phyloP scores from a whole-genome alignment of 2,888 invertebrate species.

The Tillus elongatus region DNA sequence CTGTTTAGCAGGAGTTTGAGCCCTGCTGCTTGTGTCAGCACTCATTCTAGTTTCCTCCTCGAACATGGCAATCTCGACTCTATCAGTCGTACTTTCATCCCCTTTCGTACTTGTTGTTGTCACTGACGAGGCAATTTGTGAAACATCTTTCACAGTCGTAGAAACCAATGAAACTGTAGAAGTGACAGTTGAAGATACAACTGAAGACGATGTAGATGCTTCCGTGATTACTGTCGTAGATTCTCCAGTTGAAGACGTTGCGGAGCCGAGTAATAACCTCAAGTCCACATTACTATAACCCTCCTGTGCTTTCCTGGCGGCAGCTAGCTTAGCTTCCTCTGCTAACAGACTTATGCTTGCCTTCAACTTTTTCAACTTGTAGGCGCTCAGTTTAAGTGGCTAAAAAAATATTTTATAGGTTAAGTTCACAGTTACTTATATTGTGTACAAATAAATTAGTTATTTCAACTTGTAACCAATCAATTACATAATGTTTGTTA shows the following conservation, averaged over 20 bases:
- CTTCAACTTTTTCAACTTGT: background rate
- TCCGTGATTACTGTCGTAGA: background rate
- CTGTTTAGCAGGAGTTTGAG: constrained; percentile 41
- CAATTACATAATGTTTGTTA: too few relatives aligned
- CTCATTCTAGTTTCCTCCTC: constrained; percentile 71
- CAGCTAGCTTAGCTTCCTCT: background rate
- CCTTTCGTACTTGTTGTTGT: too few relatives aligned
- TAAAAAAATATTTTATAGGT: too few relatives aligned
- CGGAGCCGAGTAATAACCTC: too few relatives aligned
- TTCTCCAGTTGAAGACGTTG: background rate
- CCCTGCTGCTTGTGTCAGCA: constrained; percentile 48
- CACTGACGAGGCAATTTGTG: background rate
- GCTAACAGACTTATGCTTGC: background rate
- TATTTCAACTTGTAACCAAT: too few relatives aligned
- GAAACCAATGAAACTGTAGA: background rate
- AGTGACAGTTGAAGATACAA: background rate
- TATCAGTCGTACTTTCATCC: background rate
- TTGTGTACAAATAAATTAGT: too few relatives aligned
- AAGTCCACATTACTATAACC: too few relatives aligned
- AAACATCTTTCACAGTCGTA: background rate
- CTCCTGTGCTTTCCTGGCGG: background rate
- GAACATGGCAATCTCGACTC: constrained; percentile 47
- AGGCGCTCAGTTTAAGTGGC: background rate
- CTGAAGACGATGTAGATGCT: background rate
- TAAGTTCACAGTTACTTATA: too few relatives aligned